Percentiles rank a stretch among this genome's conserved stretches.
These are phyloP conservation scores for Argyrosomus regius DNA, from an alignment of 2,797 vertebrate genomes.

Conservation along the genomic window DNA sequence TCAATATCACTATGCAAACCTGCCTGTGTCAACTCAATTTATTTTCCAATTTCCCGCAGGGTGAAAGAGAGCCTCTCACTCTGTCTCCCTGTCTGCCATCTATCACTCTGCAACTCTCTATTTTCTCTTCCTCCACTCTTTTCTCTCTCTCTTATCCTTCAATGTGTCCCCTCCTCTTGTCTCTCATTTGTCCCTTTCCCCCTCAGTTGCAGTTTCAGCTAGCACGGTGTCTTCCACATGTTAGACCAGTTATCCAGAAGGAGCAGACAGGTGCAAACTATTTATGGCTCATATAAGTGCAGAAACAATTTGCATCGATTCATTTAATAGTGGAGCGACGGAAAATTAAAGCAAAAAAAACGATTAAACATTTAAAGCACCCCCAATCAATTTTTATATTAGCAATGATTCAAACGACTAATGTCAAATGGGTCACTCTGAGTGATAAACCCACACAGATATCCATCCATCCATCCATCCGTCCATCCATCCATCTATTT, in stretches of 20 bases:
- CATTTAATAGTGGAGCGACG: background rate
- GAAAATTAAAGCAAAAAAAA: background rate
- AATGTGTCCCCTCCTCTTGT: slow-evolving; percentile 9
- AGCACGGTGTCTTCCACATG: background rate
- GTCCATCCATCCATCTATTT: no score
- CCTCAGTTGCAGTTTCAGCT: background rate
- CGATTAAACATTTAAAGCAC: background rate
- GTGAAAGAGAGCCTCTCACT: slow-evolving; percentile 56
- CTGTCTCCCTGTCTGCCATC: slow-evolving; percentile 46
- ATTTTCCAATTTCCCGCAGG: slow-evolving; percentile 82
- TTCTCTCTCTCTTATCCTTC: slow-evolving; percentile 4
- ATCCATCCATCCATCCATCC: no score
- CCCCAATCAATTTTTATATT: background rate
- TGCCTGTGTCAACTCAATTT: slow-evolving; percentile 82
- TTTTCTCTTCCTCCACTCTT: slow-evolving; percentile 25
- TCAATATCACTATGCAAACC: slow-evolving; percentile 79
- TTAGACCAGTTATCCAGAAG: slow-evolving; percentile 1
- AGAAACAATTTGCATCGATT: background rate
- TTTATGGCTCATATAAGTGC: background rate
- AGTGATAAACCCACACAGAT: background rate
- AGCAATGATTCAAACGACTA: slow-evolving; percentile 3
- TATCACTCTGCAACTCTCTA: slow-evolving; percentile 54
- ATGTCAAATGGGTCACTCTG: background rate
- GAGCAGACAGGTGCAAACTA: slow-evolving; percentile 13
- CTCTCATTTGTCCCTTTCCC: slow-evolving; percentile 17